Percentiles rank a stretch among this genome's conserved stretches.
Evolutionary conservation across 2,888 invertebrate genomes (phyloP).

Genomic region (Cheilosia scutellata): DNA sequence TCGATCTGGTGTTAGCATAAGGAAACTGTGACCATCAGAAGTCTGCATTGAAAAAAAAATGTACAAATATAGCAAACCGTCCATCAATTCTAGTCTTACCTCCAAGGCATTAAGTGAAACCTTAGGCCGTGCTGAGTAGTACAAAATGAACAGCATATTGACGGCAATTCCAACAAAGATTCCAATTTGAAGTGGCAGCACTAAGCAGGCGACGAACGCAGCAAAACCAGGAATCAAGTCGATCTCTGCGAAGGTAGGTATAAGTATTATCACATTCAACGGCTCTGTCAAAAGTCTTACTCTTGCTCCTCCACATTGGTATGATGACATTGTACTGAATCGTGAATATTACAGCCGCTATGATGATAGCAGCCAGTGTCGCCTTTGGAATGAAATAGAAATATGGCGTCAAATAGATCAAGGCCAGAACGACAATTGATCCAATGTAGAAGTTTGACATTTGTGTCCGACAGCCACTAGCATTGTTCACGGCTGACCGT

Average conservation of each 20-base stretch:
- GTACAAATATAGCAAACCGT: not conserved
- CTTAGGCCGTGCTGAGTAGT: conserved; percentile 94
- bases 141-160: conserved; percentile 93
- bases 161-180: conserved; percentile 93
- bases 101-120: conserved; percentile 91
- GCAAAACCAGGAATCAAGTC: conserved; percentile 93
- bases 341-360: conserved; percentile 95
- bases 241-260: conserved; percentile 86
- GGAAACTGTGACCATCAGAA: conserved; percentile 89
- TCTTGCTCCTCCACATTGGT: conserved; percentile 95
- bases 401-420: conserved; percentile 93
- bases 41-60: conserved; percentile 82
- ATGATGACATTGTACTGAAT: conserved; percentile 93
- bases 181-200: conserved; percentile 93
- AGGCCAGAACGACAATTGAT: conserved; percentile 91
- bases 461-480: conserved; percentile 94
- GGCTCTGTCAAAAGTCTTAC: conserved; percentile 84
- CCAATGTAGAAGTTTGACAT: conserved; percentile 93
- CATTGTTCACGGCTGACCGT: conserved; percentile 93
- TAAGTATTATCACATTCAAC: not conserved
- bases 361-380: conserved; percentile 93
- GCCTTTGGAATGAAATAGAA: conserved; percentile 94
- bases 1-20: conserved; percentile 93
- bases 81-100: conserved; percentile 84
- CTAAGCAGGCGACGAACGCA: conserved; percentile 93